These are phyloP conservation scores for Hypothenemus hampei DNA, from an alignment of 1,140 invertebrate genomes.

Conservation along the genomic window DNA sequence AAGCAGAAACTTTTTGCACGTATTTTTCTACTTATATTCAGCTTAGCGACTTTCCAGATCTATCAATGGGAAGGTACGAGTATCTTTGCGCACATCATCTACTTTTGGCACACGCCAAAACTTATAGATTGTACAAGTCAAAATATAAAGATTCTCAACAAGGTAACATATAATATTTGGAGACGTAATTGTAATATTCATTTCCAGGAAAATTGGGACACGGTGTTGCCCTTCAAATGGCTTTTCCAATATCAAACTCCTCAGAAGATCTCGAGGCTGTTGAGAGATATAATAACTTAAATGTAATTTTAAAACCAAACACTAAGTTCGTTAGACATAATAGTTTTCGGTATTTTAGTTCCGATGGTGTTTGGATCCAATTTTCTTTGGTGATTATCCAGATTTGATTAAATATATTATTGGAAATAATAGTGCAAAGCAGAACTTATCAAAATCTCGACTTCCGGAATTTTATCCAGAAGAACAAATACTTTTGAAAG, in stretches of 20 bases:
- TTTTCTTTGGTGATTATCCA: slow-evolving; percentile 62
- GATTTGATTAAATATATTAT: slow-evolving; percentile 54
- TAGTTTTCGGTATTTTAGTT: slow-evolving; percentile 42
- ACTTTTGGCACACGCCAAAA: slow-evolving; percentile 35
- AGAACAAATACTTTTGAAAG: slow-evolving; percentile 55
- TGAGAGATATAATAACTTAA: slow-evolving; percentile 6
- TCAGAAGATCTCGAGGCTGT: slow-evolving; percentile 12
- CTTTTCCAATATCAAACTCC: slow-evolving; percentile 6
- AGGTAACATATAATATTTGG: slow-evolving; percentile 49
- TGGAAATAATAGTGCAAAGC: slow-evolving; percentile 51
- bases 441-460: slow-evolving; percentile 54
- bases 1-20: slow-evolving; percentile 43
- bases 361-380: slow-evolving; percentile 58
- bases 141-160: slow-evolving; percentile 33
- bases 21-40: background rate
- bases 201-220: too few species aligned
- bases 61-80: slow-evolving; percentile 43
- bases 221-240: too few species aligned
- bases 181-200: too few species aligned
- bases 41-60: slow-evolving; percentile 31
- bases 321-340: background rate
- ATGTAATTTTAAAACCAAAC: background rate
- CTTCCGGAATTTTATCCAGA: slow-evolving; percentile 39
- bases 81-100: slow-evolving; percentile 40
- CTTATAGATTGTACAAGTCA: slow-evolving; percentile 35